Conservation (phyloP, 2,888 invertebrate genomes). For the Sesia apiformis region DNA sequence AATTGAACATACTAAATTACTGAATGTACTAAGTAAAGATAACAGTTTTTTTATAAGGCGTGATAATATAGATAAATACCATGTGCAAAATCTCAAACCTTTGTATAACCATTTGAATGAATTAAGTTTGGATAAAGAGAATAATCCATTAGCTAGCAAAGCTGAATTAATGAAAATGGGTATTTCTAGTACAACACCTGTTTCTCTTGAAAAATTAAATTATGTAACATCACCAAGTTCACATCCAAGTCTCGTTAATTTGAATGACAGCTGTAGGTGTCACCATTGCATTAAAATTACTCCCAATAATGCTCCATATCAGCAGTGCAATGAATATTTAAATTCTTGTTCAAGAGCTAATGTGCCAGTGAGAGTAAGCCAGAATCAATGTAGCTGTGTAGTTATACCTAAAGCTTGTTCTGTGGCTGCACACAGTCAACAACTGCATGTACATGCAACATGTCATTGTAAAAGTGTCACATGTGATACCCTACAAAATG, state of each 20-base stretch:
- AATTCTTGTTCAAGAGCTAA: neutral
- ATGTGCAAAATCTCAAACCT: constrained; percentile 18
- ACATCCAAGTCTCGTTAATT: neutral
- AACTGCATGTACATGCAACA: constrained; percentile 1
- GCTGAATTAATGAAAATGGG: constrained; percentile 24
- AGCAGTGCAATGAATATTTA: neutral
- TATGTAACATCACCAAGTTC: no score
- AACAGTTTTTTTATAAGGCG: constrained; percentile 51
- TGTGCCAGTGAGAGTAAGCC: neutral
- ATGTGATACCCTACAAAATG: constrained; percentile 23
- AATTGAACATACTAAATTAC: constrained; percentile 10
- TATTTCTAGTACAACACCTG: neutral
- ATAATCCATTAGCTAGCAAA: constrained; percentile 32
- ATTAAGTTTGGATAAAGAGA: constrained; percentile 42
- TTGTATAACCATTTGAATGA: constrained; percentile 28
- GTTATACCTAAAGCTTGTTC: neutral
- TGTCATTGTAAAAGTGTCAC: constrained; percentile 16
- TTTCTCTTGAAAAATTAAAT: neutral
- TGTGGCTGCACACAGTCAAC: neutral
- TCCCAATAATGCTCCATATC: neutral
- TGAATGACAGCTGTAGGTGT: constrained; percentile 30
- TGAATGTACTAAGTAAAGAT: constrained; percentile 32
- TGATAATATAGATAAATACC: constrained; percentile 31
- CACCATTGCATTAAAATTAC: constrained; percentile 34
- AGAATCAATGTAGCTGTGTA: neutral